Conservation (phyloP, 2,113 vertebrate species). For the Chaetodon auriga region DNA sequence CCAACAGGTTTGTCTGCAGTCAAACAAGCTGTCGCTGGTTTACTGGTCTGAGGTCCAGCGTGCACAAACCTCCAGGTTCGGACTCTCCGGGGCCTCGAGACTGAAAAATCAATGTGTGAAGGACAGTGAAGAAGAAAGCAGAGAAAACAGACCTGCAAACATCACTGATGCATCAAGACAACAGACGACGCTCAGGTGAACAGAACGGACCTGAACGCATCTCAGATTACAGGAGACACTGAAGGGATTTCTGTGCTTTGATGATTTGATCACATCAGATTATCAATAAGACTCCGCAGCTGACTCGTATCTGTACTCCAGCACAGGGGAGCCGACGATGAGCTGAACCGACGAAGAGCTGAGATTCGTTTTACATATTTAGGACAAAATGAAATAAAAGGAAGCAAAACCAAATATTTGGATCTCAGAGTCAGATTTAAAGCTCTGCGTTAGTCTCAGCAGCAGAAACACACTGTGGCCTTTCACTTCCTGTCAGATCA, state of each 20-base stretch:
- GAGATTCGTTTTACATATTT: no score
- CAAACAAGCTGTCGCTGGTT: no score
- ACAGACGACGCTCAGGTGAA: neutral
- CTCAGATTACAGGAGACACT: neutral
- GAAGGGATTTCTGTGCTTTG: neutral
- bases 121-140: slow-evolving; percentile 27
- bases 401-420: no score
- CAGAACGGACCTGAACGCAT: slow-evolving; percentile 11
- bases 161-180: neutral
- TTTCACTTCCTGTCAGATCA: no score
- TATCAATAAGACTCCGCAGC: neutral
- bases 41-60: no score
- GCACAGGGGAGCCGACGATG: no score
- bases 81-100: slow-evolving; percentile 2
- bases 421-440: no score
- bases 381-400: no score
- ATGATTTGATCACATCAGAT: neutral
- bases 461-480: no score
- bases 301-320: neutral
- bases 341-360: no score
- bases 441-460: no score
- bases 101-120: slow-evolving; percentile 37
- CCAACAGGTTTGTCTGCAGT: no score
- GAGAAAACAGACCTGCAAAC: neutral
- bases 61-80: neutral